These are phyloP conservation scores for Pseudotriccus pelzelni DNA, from an alignment of 2,797 vertebrate genomes.

Conservation along the genomic window DNA sequence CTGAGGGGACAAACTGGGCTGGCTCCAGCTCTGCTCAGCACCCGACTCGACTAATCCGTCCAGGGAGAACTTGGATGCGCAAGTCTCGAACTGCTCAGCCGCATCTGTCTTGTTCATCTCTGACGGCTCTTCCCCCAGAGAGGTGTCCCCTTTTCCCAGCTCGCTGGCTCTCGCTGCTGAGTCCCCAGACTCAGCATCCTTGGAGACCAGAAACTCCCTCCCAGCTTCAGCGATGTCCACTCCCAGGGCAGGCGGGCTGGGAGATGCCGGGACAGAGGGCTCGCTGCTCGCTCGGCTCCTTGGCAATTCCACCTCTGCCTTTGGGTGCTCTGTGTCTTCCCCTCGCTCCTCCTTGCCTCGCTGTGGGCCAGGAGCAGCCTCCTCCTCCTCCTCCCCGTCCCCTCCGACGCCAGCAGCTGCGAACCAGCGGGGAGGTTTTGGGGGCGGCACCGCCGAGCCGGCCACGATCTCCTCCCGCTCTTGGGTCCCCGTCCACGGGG, in stretches of 20 bases:
- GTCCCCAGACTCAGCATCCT: background rate
- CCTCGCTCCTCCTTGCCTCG: rapidly evolving
- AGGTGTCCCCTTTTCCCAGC: background rate
- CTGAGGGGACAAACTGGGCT: background rate
- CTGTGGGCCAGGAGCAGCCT: background rate
- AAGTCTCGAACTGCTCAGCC: conserved; percentile 46
- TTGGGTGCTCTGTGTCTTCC: background rate
- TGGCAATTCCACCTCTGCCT: rapidly evolving
- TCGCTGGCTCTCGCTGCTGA: background rate
- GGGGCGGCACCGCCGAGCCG: background rate
- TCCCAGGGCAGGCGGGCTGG: rapidly evolving
- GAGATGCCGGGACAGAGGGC: background rate
- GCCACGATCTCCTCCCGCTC: background rate
- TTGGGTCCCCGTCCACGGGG: background rate
- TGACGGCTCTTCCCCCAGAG: background rate
- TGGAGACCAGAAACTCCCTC: rapidly evolving
- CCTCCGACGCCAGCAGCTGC: background rate
- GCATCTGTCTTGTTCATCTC: background rate
- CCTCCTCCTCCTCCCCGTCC: background rate
- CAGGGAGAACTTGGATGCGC: background rate
- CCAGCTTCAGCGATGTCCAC: rapidly evolving
- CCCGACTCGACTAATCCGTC: background rate
- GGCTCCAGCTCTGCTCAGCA: background rate
- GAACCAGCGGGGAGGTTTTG: conserved; percentile 71
- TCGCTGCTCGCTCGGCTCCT: background rate